Evolutionary conservation across 2,888 invertebrate genomes (phyloP).

Genomic region (Aspidiotus destructor): DNA sequence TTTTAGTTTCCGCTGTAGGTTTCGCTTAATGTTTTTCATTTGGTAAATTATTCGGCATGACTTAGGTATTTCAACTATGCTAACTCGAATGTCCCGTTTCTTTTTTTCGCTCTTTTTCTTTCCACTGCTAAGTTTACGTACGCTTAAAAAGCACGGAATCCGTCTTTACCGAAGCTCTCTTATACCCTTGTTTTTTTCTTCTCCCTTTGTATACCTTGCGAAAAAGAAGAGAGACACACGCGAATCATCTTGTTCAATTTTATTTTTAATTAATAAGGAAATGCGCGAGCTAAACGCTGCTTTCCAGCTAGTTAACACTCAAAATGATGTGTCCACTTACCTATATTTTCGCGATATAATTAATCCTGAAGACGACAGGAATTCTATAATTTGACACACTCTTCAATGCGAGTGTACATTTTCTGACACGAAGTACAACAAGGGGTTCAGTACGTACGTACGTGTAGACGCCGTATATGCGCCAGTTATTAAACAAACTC

Average conservation of each 20-base stretch:
- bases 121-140: not conserved
- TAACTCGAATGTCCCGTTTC: constrained; percentile 21
- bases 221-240: not conserved
- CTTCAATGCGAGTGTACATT: no score
- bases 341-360: no score
- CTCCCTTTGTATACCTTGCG: not conserved
- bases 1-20: constrained; percentile 22
- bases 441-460: no score
- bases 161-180: not conserved
- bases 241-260: not conserved
- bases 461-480: no score
- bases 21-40: constrained; percentile 33
- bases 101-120: not conserved
- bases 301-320: no score
- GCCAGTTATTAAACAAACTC: no score
- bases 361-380: no score
- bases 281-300: not conserved
- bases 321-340: no score
- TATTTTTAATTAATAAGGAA: not conserved
- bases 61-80: constrained; percentile 34
- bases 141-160: not conserved
- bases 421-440: no score
- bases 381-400: no score
- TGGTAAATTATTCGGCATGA: constrained; percentile 34
- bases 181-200: not conserved